Base-by-base conservation (phyloP, 1,140 invertebrate genomes). In the Cardiocondyla obscurior region DNA sequence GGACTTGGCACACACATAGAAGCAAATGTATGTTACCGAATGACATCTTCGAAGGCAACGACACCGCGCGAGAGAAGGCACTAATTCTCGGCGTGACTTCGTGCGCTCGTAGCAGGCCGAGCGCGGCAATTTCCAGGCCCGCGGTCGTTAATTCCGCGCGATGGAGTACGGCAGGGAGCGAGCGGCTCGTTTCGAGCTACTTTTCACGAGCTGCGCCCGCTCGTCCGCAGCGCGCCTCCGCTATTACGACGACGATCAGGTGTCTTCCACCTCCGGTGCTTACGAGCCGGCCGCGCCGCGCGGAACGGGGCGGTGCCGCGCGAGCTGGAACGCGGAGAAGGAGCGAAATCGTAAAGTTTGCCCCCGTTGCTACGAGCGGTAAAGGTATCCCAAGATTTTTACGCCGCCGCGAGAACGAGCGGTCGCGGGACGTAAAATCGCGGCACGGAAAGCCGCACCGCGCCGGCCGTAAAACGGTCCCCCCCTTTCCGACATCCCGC, bases 321-420 rank as follows among this genome's bases (percentile, higher is more conserved):
- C 51, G 53, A 74, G 19, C 39, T 30, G 6, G 57, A 62, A 22
- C 44, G 19, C 81, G 33, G 16, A 62, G 60, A 62, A 28, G 22
- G 16, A 87, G 73, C 83, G 87, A 83, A 86, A 85, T 87, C 92
- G 91, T 93, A 93, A 93, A 93, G 88, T 90, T 92, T 92, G 89
- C 85, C 85, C 90, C 83, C 46, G 51, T 57, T 44, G 88, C 92
- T 91, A 91, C 89, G n/a, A n/a, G n/a, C n/a, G n/a, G n/a, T n/a
- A n/a, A n/a, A n/a, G n/a, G n/a, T n/a, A n/a, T n/a, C n/a, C n/a
- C n/a, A n/a, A n/a, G n/a, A n/a, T n/a, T n/a, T n/a, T 90, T 87
- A 89, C n/a, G 88, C 89, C 83, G 82, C 76, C 55, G 14, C 82
- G 81, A 86, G 86, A 87, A 77, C 74, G 74, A 73, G 88, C 74